Evolutionary conservation across 2,888 invertebrate species (phyloP).

Genomic region (Sinotaia quadrata): DNA sequence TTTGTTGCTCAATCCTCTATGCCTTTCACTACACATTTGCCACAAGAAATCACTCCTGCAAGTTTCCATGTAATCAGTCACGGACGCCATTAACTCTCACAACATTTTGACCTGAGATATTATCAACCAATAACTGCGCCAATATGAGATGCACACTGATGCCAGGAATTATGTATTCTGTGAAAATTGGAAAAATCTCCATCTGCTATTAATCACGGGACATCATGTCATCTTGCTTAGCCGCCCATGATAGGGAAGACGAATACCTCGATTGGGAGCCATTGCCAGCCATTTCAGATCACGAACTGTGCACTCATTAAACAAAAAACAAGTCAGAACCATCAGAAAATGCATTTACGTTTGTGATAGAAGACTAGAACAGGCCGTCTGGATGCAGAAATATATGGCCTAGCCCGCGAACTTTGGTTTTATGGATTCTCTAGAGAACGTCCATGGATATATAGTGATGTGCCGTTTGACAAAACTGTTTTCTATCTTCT

Average conservation of each 20-base stretch:
- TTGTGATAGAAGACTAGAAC: not conserved
- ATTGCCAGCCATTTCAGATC: not conserved
- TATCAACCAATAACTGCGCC: slow-evolving; percentile 5
- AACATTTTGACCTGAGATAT: slow-evolving; percentile 7
- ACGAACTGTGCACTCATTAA: not conserved
- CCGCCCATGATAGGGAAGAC: slow-evolving; percentile 30
- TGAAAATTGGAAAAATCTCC: slow-evolving; percentile 29
- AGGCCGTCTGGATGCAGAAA: not conserved
- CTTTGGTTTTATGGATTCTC: not conserved
- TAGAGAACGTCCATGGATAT: not conserved
- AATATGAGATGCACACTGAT: slow-evolving; percentile 30
- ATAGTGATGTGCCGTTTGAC: too few species aligned
- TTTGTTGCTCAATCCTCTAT: too few species aligned
- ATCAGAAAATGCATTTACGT: slow-evolving; percentile 7
- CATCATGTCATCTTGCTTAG: slow-evolving; percentile 21
- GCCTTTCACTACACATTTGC: too few species aligned
- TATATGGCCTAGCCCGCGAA: not conserved
- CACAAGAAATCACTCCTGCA: too few species aligned
- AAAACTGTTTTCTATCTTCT: not conserved
- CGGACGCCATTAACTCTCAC: slow-evolving; percentile 7
- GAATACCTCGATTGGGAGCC: slow-evolving; percentile 24
- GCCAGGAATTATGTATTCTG: slow-evolving; percentile 29
- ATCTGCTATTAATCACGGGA: slow-evolving; percentile 31
- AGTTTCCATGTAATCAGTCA: not conserved
- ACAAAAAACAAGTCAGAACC: not conserved